Evolutionary conservation across 2,113 vertebrate genomes (phyloP), one percentile per base, ranked within the genome.

Genomic region (Rhombomys opimus): DNA sequence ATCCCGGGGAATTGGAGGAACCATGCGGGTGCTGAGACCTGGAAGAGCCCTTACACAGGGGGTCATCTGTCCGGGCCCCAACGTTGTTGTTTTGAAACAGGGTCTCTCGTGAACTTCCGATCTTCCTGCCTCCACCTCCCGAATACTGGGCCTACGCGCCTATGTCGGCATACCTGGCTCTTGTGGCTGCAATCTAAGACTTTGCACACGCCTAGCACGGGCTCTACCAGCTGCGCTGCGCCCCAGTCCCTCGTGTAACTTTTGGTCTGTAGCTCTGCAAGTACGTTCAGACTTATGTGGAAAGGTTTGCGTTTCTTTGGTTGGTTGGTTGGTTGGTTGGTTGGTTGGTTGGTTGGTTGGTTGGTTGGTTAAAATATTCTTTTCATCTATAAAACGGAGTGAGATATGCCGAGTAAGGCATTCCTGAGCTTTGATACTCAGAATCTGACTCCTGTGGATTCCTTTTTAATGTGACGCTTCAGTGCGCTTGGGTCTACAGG

Each of bases 201-300:
- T 82, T n/a, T 61, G 17, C 11, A 11, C 11, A 7, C 7, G 2
- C 10, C 54, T 59, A 23, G 54, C 10, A 35, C 23, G 54, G 2
- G 13, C 10, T n/a, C 54, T 59, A 5, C 54, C 22, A 59, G 18
- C 52, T 46, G 35, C 20, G 54, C 78, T 57, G 59, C 50, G 15
- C 4, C 35, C 35, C 35, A 59, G 20, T 20, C 5, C 50, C 52
- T 59, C 54, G 7, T 20, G 20, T 89, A 57, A 91, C 13, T 18
- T 61, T 63, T 84, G 90, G 23, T 78, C 87, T 76, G 50, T 87
- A 57, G 7, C 61, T 95, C 75, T 86, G 25, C 38, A 78, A 91
- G 63, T 84, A 54, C n/a, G 52, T 93, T 78, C 76, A 61, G 35
- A 25, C 22, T 61, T 38, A 61, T 38, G 57, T 78, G 72, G 20